Evolutionary conservation across 2,113 vertebrate genomes (phyloP).

Genomic region (Oreocharis arfaki): DNA sequence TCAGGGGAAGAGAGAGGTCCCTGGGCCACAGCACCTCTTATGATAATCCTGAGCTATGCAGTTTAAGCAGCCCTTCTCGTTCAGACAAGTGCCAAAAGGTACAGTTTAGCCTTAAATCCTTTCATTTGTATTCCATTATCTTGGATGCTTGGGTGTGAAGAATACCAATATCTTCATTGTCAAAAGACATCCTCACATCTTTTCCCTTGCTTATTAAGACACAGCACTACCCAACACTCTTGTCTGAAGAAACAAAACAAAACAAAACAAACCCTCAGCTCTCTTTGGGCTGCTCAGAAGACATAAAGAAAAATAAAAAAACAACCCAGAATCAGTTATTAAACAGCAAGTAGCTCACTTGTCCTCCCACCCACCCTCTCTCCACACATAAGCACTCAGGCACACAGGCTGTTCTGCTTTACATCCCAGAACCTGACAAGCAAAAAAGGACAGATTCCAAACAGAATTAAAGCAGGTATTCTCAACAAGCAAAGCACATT

Average conservation of each 20-base stretch:
- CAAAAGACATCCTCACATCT: background rate
- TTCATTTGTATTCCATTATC: background rate
- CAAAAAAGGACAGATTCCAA: background rate
- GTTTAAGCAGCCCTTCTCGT: background rate
- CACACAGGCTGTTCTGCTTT: background rate
- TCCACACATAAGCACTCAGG: background rate
- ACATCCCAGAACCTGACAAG: background rate
- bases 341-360: background rate
- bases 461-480: background rate
- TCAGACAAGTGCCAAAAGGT: background rate
- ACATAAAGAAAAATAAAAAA: background rate
- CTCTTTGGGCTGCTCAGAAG: background rate
- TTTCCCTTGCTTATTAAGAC: background rate
- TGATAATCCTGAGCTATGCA: background rate
- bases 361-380: background rate
- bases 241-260: background rate
- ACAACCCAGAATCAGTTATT: background rate
- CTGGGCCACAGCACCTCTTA: background rate
- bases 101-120: background rate
- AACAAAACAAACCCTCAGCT: background rate
- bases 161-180: background rate
- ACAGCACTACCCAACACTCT: background rate
- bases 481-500: background rate
- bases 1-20: background rate
- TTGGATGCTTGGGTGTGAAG: background rate